Conservation (phyloP, 2,113 vertebrate genomes). For the Edolisoma coerulescens region DNA sequence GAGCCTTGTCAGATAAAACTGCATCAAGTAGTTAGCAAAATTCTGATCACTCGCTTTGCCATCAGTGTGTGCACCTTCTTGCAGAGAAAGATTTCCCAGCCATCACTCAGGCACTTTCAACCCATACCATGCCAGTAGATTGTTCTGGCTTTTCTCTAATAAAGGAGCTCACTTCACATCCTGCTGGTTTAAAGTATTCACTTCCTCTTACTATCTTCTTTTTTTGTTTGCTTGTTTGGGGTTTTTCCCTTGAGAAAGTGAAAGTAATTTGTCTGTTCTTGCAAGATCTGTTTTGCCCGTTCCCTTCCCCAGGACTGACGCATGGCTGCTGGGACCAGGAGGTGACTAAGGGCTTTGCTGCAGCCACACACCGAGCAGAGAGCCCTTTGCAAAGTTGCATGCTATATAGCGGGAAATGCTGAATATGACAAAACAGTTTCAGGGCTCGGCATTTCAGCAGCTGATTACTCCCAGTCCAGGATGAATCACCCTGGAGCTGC, state of each 20-base stretch:
- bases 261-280: not conserved
- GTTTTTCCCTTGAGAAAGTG: not conserved
- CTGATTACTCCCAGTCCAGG: not conserved
- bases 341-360: not conserved
- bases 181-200: not conserved
- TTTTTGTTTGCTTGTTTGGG: not conserved
- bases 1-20: not conserved
- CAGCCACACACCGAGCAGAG: not conserved
- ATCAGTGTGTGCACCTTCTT: rapidly evolving
- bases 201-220: not conserved
- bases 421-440: not conserved
- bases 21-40: not conserved
- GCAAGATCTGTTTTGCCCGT: not conserved
- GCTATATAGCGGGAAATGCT: not conserved
- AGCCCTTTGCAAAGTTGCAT: not conserved
- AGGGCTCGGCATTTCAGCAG: not conserved
- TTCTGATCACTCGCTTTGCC: not conserved
- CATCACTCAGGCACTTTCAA: not conserved
- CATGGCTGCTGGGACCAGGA: not conserved
- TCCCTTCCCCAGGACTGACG: not conserved
- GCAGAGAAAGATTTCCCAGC: not conserved
- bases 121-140: not conserved
- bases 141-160: not conserved
- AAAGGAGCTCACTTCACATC: not conserved
- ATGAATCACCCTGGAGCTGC: not conserved